Percentiles rank a stretch among this genome's conserved stretches.
phyloP scores from a whole-genome alignment of 2,888 invertebrate genomes.

The Ypsolopha scabrella region DNA sequence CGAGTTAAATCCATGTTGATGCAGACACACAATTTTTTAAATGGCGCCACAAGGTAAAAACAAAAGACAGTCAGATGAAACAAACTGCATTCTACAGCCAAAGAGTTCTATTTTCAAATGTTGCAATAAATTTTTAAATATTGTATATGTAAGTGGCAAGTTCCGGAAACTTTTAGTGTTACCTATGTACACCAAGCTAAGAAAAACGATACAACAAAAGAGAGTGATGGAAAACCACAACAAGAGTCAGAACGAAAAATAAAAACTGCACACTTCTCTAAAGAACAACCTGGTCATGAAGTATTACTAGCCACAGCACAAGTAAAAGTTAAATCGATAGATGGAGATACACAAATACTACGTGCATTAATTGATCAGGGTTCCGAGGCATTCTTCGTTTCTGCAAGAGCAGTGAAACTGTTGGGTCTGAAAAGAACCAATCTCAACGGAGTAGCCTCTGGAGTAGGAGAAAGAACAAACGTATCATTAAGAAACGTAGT shows the following conservation, averaged over 20 bases:
- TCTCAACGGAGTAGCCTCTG: slow-evolving; percentile 13
- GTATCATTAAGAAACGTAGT: slow-evolving; percentile 11
- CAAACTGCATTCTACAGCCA: too few relatives aligned
- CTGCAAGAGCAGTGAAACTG: slow-evolving; percentile 11
- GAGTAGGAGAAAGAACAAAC: slow-evolving; percentile 12
- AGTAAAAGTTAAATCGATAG: slow-evolving; percentile 9
- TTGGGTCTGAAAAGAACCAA: slow-evolving; percentile 11
- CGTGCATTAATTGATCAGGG: slow-evolving; percentile 18
- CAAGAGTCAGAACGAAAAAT: slow-evolving; percentile 4
- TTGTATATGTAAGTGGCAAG: too few relatives aligned
- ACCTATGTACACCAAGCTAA: too few relatives aligned
- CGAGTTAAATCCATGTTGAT: too few relatives aligned
- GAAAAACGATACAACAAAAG: too few relatives aligned
- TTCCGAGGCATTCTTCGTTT: slow-evolving; percentile 17
- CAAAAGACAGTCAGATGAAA: too few relatives aligned
- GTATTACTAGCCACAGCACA: slow-evolving; percentile 11
- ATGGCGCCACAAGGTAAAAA: too few relatives aligned
- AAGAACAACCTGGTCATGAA: slow-evolving; percentile 12
- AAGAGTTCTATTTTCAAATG: too few relatives aligned
- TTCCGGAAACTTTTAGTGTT: too few relatives aligned
- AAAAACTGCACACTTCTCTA: slow-evolving; percentile 9
- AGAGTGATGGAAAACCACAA: background rate
- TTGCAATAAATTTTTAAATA: too few relatives aligned
- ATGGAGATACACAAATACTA: slow-evolving; percentile 12
- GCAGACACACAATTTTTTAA: too few relatives aligned